phyloP scores from a whole-genome alignment of 1,140 invertebrate species.

The Cydia fagiglandana region DNA sequence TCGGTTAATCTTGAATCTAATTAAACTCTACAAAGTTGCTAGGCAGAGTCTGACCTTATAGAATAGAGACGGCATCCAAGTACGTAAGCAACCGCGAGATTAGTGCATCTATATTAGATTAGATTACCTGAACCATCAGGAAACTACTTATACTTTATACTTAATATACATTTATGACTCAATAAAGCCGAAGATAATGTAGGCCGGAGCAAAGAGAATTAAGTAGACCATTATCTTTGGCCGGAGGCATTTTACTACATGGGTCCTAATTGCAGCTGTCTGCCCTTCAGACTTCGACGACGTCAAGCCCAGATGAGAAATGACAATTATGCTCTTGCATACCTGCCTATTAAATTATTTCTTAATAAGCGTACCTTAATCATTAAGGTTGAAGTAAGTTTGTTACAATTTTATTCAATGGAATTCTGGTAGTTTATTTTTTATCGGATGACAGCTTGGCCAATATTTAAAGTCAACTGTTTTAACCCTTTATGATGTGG shows the following conservation, averaged over 20 bases:
- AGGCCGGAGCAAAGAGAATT: too few relatives aligned
- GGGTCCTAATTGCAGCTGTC: constrained; percentile 7
- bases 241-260: neutral
- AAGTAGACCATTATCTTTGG: too few relatives aligned
- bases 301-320: neutral
- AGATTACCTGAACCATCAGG: neutral
- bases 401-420: neutral
- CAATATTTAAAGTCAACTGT: neutral
- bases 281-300: neutral
- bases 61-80: too few relatives aligned
- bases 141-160: too few relatives aligned
- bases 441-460: neutral
- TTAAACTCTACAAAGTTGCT: too few relatives aligned
- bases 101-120: too few relatives aligned
- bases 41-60: too few relatives aligned
- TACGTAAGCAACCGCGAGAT: too few relatives aligned
- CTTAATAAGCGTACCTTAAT: neutral
- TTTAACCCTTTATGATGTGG: too few relatives aligned
- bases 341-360: neutral
- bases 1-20: too few relatives aligned
- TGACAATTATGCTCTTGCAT: constrained; percentile 12
- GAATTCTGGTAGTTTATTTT: neutral
- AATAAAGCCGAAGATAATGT: constrained; percentile 12
- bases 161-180: constrained; percentile 13
- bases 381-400: neutral